phyloP scores from a whole-genome alignment of 2,888 invertebrate genomes.

The Adineta ricciae region DNA sequence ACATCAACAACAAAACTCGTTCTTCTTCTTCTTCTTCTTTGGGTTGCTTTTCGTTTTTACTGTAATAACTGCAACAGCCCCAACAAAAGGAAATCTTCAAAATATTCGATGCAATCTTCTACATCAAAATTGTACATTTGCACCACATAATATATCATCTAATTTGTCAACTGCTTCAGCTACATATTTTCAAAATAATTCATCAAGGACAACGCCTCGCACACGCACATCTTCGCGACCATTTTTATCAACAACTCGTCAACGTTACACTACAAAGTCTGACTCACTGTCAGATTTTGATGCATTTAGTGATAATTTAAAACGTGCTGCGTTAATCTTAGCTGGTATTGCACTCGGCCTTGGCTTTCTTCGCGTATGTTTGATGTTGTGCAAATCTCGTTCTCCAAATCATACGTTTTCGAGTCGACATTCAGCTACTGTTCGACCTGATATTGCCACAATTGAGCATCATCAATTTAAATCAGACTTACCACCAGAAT shows the following conservation, averaged over 20 bases:
- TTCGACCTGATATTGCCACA: neutral
- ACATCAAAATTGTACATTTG: neutral
- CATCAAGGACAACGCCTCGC: neutral
- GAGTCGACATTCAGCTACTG: neutral
- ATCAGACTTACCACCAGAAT: neutral
- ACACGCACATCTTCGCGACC: neutral
- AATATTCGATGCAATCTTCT: neutral
- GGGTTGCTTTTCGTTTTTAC: neutral
- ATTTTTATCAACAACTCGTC: neutral
- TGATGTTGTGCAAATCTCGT: neutral
- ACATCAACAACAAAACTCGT: neutral
- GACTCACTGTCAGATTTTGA: neutral
- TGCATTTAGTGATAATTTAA: neutral
- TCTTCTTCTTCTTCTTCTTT: neutral
- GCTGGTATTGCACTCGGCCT: neutral
- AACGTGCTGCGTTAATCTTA: conserved; percentile 5
- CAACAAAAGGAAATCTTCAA: neutral
- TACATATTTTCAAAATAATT: neutral
- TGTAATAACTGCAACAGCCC: neutral
- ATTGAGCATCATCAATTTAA: neutral
- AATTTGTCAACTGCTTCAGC: neutral
- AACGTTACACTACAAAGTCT: neutral
- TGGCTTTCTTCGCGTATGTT: conserved; percentile 4
- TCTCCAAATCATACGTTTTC: neutral
- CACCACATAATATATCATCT: neutral